Evolutionary conservation across 2,888 invertebrate species (phyloP).

Genomic region (Tanypteryx hageni): DNA sequence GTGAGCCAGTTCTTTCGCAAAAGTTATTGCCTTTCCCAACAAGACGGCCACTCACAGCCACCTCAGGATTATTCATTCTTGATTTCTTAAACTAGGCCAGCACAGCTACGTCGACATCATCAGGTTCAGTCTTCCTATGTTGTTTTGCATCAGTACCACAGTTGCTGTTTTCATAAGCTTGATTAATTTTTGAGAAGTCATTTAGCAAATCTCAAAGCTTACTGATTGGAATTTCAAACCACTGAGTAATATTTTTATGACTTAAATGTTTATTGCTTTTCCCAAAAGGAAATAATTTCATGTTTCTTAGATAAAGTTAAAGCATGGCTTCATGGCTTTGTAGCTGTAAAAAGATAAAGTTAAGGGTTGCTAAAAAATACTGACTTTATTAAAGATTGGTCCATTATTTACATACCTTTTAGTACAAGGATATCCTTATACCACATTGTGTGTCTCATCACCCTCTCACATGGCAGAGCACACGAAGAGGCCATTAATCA

Average conservation of each 20-base stretch:
- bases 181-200: neutral
- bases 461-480: too few relatives aligned
- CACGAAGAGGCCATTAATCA: too few relatives aligned
- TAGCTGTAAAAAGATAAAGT: too few relatives aligned
- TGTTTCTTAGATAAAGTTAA: constrained; percentile 50
- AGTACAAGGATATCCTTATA: too few relatives aligned
- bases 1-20: neutral
- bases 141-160: neutral
- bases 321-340: constrained; percentile 9
- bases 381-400: too few relatives aligned
- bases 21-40: neutral
- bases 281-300: constrained; percentile 22
- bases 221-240: neutral
- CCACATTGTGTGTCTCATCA: too few relatives aligned
- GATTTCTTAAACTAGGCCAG: neutral
- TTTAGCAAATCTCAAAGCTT: neutral
- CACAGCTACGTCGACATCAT: neutral
- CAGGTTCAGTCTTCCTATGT: neutral
- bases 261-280: constrained; percentile 30
- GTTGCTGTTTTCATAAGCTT: neutral
- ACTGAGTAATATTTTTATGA: neutral
- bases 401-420: too few relatives aligned
- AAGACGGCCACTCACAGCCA: neutral
- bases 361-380: too few relatives aligned
- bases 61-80: neutral